Evolutionary conservation across 1,140 invertebrate genomes (phyloP), one percentile per base, ranked within the genome.

Genomic region (Microplitis demolitor): DNA sequence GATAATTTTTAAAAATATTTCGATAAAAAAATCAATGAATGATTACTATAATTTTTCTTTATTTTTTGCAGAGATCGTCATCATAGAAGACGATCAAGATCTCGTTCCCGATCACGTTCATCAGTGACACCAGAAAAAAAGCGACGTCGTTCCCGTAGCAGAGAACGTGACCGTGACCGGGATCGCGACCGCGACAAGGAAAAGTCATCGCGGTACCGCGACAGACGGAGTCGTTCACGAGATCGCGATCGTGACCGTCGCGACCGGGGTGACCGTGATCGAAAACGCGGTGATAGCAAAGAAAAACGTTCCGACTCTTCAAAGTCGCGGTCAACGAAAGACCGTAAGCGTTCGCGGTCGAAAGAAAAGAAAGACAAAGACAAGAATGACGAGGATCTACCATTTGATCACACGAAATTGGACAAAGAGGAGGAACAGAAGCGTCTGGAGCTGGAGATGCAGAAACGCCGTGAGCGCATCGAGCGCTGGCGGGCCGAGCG

Each of bases 401-500:
- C 89, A 11, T 94, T 93, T 85, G 91, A 94, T 81, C 91, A 91
- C 51, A 91, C 92, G 50, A 91, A 92, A 84, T 88, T 92, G 75
- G 93, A 94, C 79, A 94, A 94, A 90, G 94, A 95, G 85, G 94
- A 94, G 82, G 94, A 95, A 78, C 96, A 98, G 82, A 95, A 92
- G 75, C 91, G 94, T 50, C 86, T 99, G 13, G 98, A 99, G 83
- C 87, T 94, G 14, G 97, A 98, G 89, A 99, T 99, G 97, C 95
- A 97, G 81, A 98, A 98, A 85, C 89, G 97, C 39, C 87, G 97
- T 33, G 97, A 99, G 81, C 90, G 85, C 75, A 87, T 87, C 74
- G 86, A 87, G 69, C 82, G 85, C 72, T 86, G 86, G 86, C 79
- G 85, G n/a, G 86, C 84, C 0, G 85, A 87, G 50, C 90, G 96